Evolutionary conservation across 2,113 vertebrate species (phyloP), one percentile per base, ranked within the genome.

Genomic region (Apaloderma vittatum): DNA sequence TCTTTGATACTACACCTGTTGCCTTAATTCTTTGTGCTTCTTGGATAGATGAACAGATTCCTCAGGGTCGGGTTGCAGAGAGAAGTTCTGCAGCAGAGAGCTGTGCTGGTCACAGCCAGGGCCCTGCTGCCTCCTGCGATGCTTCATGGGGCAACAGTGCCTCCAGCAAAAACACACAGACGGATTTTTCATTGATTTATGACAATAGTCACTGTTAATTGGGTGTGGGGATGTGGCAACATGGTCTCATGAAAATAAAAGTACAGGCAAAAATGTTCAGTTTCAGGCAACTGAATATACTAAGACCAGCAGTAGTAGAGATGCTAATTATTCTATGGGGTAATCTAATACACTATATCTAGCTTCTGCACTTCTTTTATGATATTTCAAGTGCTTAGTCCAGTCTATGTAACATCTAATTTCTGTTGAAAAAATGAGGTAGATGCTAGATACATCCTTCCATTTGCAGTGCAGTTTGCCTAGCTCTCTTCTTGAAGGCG

Each of bases 1-100:
- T 91, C 92, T 82, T 79, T 72, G 86, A 70, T 36, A 36, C n/a
- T 78, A 86, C 94, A 96, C 54, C 94, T 97, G 92, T 43, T 91
- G 40, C 65, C 93, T 93, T 90, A 88, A 77, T 34, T 86, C 77
- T 48, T 51, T 59, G 29, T 32, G 21, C 30, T 91, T 66, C 45
- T 92, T 83, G 20, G 26, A 40, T 26, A 78, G 59, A 70, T 46
- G 88, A 85, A 63, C 65, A 62, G 52, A 85, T 34, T 84, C 75
- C 65, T 49, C 3, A 2, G 37, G 19, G 29, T 61, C 75, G 43
- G 62, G 27, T 52, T 84, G 66, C 76, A 65, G 65, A 62, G 21
- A 80, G 63, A 15, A 40, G 32, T 57, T 73, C 16, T 15, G 76
- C 51, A 57, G 52, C 4, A 6, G 12, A 46, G 59, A 76, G 45